Conservation (phyloP, 2,113 vertebrate genomes). For the Procapra przewalskii region DNA sequence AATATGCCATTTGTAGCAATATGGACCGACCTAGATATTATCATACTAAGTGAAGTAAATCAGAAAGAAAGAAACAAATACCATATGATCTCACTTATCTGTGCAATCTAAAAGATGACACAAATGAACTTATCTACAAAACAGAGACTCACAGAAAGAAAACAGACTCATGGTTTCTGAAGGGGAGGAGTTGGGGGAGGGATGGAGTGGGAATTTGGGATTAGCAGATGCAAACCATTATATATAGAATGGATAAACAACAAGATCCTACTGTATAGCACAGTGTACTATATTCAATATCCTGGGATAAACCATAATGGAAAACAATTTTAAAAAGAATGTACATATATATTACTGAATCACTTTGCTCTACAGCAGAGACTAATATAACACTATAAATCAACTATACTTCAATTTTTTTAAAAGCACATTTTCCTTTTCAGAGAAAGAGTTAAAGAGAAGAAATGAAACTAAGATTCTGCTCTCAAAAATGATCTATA, state of each 20-base stretch:
- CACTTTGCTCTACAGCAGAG: neutral
- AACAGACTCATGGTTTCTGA: neutral
- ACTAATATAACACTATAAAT: neutral
- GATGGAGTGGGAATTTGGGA: neutral
- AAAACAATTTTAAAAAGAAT: neutral
- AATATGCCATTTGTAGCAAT: neutral
- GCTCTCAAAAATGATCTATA: neutral
- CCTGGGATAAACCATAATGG: neutral
- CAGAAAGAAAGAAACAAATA: neutral
- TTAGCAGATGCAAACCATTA: neutral
- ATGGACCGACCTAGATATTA: neutral
- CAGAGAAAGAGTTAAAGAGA: neutral
- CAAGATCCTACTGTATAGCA: neutral
- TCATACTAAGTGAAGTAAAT: neutral
- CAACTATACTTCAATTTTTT: neutral
- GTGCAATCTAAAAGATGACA: neutral
- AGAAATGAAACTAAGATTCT: neutral
- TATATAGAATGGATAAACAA: neutral
- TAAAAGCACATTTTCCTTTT: neutral
- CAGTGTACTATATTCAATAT: neutral
- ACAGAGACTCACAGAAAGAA: neutral
- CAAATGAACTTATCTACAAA: neutral
- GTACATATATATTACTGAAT: neutral
- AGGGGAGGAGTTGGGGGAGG: neutral
- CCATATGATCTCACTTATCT: neutral